Percentiles rank a stretch among this genome's conserved stretches.
Evolutionary conservation across 1,140 invertebrate genomes (phyloP).

Genomic region (Musca domestica): DNA sequence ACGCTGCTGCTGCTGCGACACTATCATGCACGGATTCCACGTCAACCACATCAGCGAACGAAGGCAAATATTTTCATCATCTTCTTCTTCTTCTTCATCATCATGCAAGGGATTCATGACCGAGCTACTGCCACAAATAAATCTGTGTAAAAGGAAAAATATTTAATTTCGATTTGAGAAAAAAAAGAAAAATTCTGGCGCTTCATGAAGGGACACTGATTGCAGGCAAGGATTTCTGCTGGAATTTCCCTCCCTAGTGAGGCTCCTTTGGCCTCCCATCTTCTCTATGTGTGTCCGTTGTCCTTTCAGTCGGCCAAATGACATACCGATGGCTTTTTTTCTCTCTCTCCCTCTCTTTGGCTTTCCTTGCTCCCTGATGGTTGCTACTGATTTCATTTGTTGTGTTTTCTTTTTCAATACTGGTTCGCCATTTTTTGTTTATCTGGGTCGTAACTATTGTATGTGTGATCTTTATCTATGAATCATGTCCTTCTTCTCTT

Average conservation of each 20-base stretch:
- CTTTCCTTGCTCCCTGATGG: no score
- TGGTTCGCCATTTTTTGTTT: neutral
- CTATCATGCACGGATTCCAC: neutral
- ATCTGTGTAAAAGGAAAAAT: neutral
- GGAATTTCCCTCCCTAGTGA: neutral
- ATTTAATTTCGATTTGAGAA: no score
- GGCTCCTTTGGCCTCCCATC: no score
- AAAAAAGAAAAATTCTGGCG: no score
- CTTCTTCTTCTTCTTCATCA: no score
- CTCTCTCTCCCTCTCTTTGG: no score
- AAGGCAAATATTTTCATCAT: no score
- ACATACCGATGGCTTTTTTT: no score
- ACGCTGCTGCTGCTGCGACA: neutral
- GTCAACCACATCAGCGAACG: neutral
- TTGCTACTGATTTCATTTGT: neutral
- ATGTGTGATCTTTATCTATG: neutral
- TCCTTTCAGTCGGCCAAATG: no score
- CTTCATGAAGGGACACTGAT: constrained; percentile 14
- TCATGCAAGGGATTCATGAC: neutral
- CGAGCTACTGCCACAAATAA: neutral
- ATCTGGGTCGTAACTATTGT: neutral
- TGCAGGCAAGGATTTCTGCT: neutral
- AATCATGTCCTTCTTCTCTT: neutral
- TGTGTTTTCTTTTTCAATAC: neutral
- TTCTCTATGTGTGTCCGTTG: no score